Percentiles rank a stretch among this genome's conserved stretches.
Evolutionary conservation across 2,113 vertebrate species (phyloP).

Genomic region (Neopipo cinnamomea): DNA sequence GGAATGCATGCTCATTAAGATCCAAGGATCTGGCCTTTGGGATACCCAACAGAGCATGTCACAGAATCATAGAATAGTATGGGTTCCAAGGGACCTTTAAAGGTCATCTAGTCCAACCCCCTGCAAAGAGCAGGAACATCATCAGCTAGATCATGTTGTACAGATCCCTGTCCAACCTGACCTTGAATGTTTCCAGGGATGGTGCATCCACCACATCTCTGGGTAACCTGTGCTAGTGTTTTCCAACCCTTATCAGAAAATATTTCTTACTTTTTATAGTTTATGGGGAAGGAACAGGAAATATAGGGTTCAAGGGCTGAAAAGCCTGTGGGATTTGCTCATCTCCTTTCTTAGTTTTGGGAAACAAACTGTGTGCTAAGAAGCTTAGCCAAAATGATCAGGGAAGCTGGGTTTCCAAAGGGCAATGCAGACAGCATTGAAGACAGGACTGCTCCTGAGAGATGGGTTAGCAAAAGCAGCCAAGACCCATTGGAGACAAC

Average conservation of each 20-base stretch:
- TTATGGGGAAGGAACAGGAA: not conserved
- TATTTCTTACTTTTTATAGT: not conserved
- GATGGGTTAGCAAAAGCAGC: not conserved
- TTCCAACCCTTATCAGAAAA: not conserved
- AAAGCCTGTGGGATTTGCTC: not conserved
- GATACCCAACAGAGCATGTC: not conserved
- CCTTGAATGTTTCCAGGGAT: not conserved
- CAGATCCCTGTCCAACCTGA: not conserved
- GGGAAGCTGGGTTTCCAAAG: not conserved
- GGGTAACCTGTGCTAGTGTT: not conserved
- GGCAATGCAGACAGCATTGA: not conserved
- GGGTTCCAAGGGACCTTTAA: not conserved
- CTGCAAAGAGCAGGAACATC: not conserved
- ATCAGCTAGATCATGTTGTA: not conserved
- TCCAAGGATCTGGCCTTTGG: not conserved
- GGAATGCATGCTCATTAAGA: not conserved
- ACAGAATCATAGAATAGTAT: not conserved
- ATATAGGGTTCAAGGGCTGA: fast-evolving
- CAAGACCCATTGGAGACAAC: not conserved
- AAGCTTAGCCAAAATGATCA: not conserved
- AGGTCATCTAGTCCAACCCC: not conserved
- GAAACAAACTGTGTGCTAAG: not conserved
- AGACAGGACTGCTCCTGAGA: not conserved
- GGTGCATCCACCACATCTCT: not conserved
- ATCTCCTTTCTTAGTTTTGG: not conserved